Percentiles rank a stretch among this genome's conserved stretches.
Evolutionary conservation across 35 echinoderm and acorn worm species (phyloP).

Genomic region (Hemicentrotus pulcherrimus): DNA sequence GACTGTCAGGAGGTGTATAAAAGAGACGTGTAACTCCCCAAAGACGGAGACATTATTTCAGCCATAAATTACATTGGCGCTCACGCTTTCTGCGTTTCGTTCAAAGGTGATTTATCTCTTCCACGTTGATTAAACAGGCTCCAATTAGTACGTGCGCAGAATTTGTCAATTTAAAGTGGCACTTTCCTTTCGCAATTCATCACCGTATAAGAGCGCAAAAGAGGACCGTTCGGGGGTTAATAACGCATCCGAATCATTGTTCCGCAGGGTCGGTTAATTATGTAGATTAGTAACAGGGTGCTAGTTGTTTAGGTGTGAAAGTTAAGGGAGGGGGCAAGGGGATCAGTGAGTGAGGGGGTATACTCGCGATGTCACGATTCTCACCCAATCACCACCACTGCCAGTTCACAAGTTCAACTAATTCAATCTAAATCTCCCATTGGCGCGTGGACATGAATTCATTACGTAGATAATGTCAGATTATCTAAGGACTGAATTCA

Average conservation of each 20-base stretch:
- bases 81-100: constrained; percentile 1
- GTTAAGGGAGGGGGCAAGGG: not conserved
- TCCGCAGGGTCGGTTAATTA: not conserved
- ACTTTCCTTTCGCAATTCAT: not conserved
- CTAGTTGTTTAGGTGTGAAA: not conserved
- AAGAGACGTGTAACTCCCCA: not conserved
- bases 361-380: not conserved
- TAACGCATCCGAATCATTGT: not conserved
- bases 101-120: constrained; percentile 12
- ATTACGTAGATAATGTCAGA: not conserved
- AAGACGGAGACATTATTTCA: not conserved
- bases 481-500: too few species aligned
- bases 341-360: not conserved
- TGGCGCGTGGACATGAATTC: not conserved
- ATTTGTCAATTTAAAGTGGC: constrained; percentile 18
- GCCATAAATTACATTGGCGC: not conserved
- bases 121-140: not conserved
- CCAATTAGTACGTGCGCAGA: not conserved
- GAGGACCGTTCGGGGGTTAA: not conserved
- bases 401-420: not conserved
- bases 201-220: not conserved
- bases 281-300: not conserved
- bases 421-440: not conserved
- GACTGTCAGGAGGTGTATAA: not conserved
- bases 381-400: not conserved